These are phyloP conservation scores for Coregonus ussuriensis DNA, from an alignment of 2,797 vertebrate genomes.

Conservation along the genomic window DNA sequence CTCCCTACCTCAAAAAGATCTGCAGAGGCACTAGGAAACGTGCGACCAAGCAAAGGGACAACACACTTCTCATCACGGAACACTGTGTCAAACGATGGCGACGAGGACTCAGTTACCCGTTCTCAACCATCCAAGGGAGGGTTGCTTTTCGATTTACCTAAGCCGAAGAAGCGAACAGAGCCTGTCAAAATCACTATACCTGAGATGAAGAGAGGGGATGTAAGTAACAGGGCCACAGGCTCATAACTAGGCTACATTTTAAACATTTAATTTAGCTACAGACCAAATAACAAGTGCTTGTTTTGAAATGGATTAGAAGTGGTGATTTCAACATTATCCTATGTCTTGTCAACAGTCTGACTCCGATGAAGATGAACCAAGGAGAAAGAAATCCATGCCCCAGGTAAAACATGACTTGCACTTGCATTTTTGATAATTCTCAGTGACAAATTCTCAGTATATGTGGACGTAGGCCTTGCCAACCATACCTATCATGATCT, in stretches of 20 bases:
- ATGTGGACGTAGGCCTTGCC: background rate
- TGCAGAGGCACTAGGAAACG: slow-evolving; percentile 13
- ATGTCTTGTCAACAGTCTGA: slow-evolving; percentile 81
- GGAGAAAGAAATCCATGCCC: slow-evolving; percentile 79
- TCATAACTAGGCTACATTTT: background rate
- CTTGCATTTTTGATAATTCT: background rate
- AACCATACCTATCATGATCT: background rate
- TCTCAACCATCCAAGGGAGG: slow-evolving; percentile 48
- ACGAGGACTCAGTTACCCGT: slow-evolving; percentile 17
- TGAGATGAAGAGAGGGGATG: slow-evolving; percentile 80
- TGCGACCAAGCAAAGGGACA: slow-evolving; percentile 39
- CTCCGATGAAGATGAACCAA: slow-evolving; percentile 93
- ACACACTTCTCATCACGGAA: slow-evolving; percentile 34
- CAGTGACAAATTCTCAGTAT: background rate
- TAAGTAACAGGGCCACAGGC: slow-evolving; percentile 75
- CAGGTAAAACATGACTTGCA: slow-evolving; percentile 74
- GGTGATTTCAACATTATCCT: background rate
- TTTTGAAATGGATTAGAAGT: background rate
- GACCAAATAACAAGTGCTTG: background rate
- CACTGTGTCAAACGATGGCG: slow-evolving; percentile 36
- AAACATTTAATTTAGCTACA: background rate
- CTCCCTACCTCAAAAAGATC: slow-evolving; percentile 78
- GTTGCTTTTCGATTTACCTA: slow-evolving; percentile 75
- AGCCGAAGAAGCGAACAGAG: slow-evolving; percentile 87
- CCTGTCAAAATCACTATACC: slow-evolving; percentile 89